phyloP scores from a whole-genome alignment of 92 coral and sea anemone genomes.

The Heteractis magnifica region DNA sequence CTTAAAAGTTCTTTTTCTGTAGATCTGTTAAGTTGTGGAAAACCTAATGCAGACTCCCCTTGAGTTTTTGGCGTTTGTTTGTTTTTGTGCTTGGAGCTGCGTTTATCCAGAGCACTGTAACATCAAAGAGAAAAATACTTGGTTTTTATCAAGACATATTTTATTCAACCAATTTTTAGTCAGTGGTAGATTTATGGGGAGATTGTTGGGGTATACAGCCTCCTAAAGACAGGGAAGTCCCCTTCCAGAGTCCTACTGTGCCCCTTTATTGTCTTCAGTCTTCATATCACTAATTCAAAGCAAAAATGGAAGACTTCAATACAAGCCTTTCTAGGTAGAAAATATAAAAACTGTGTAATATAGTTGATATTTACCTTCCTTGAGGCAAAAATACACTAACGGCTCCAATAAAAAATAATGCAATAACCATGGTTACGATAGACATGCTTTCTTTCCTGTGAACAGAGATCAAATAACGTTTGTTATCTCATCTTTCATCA shows the following conservation, averaged over 20 bases:
- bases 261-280: not conserved
- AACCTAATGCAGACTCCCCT: conserved; percentile 46
- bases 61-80: conserved; percentile 5
- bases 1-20: conserved; percentile 62
- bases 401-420: conserved; percentile 60
- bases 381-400: conserved; percentile 69
- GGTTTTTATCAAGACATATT: not conserved
- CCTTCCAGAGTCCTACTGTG: too few relatives aligned
- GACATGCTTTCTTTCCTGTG: conserved; percentile 76
- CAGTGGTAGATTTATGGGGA: too few relatives aligned
- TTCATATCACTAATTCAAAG: too few relatives aligned
- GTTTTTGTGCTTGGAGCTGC: not conserved
- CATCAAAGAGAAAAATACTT: not conserved
- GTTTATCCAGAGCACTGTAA: not conserved
- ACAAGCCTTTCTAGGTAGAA: not conserved
- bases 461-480: not conserved
- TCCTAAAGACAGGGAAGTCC: too few relatives aligned
- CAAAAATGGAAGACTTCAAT: too few relatives aligned
- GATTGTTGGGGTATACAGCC: too few relatives aligned
- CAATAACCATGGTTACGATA: conserved; percentile 63
- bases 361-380: conserved; percentile 55
- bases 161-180: too few relatives aligned
- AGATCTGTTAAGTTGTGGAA: conserved; percentile 67
- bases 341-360: not conserved
- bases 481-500: not conserved